These are phyloP conservation scores for Glaucomys volans DNA, from an alignment of 2,113 vertebrate genomes.

Conservation along the genomic window DNA sequence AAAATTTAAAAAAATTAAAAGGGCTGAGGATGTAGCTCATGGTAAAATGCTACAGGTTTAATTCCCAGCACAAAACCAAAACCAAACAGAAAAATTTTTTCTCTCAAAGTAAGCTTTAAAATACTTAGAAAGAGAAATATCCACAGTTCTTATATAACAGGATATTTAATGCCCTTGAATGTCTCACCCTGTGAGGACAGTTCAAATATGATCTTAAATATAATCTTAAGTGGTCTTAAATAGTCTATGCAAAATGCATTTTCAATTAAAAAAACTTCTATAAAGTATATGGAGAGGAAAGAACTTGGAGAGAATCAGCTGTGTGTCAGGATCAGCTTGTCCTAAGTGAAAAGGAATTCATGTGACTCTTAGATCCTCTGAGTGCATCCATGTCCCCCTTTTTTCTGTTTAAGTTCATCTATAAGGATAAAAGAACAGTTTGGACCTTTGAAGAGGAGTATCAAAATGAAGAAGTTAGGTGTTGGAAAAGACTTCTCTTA, in stretches of 20 bases:
- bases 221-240: neutral
- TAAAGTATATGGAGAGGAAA: neutral
- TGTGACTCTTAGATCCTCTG: neutral
- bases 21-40: too few relatives aligned
- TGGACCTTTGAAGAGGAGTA: neutral
- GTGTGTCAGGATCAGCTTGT: neutral
- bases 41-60: too few relatives aligned
- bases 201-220: neutral
- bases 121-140: neutral
- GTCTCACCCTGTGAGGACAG: neutral
- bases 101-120: neutral
- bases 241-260: neutral
- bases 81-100: neutral
- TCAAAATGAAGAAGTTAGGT: neutral
- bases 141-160: neutral
- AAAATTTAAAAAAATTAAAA: too few relatives aligned
- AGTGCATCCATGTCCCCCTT: neutral
- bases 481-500: neutral
- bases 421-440: neutral
- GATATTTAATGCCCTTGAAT: neutral
- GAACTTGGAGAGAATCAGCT: neutral
- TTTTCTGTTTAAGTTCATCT: neutral
- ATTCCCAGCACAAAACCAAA: too few relatives aligned
- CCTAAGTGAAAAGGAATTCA: conserved; percentile 19
- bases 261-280: neutral